Percentiles rank a stretch among this genome's conserved stretches.
Evolutionary conservation across 2,888 invertebrate species (phyloP).

Genomic region (Patella depressa): DNA sequence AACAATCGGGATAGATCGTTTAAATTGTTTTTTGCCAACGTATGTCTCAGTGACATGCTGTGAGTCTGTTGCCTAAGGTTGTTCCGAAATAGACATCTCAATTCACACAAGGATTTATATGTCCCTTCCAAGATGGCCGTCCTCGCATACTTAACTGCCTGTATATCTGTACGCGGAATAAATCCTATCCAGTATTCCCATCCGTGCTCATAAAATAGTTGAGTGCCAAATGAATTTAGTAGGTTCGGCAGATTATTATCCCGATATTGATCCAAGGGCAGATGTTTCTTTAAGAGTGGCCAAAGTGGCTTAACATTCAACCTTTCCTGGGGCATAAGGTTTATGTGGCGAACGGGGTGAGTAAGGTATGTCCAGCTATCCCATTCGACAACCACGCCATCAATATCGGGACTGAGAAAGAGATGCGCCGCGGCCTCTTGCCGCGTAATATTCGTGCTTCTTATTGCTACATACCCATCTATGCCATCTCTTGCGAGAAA

Average conservation of each 20-base stretch:
- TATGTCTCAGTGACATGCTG: background rate
- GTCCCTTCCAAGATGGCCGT: background rate
- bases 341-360: background rate
- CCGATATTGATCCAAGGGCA: background rate
- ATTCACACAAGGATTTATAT: background rate
- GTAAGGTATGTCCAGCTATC: background rate
- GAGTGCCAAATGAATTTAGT: background rate
- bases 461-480: background rate
- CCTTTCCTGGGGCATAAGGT: background rate
- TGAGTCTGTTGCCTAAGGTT: background rate
- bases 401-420: background rate
- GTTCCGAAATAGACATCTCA: background rate
- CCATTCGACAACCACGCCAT: slow-evolving; percentile 2
- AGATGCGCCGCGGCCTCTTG: background rate
- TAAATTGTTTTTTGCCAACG: background rate
- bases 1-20: background rate
- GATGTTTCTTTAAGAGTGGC: background rate
- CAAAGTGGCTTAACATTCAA: background rate
- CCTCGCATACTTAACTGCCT: too few relatives aligned
- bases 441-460: background rate
- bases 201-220: background rate
- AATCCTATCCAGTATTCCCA: slow-evolving; percentile 2
- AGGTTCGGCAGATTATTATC: background rate
- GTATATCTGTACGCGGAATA: background rate
- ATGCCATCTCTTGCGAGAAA: background rate